These are phyloP conservation scores for Anguilla rostrata DNA, from an alignment of 2,113 vertebrate species.

Conservation along the genomic window DNA sequence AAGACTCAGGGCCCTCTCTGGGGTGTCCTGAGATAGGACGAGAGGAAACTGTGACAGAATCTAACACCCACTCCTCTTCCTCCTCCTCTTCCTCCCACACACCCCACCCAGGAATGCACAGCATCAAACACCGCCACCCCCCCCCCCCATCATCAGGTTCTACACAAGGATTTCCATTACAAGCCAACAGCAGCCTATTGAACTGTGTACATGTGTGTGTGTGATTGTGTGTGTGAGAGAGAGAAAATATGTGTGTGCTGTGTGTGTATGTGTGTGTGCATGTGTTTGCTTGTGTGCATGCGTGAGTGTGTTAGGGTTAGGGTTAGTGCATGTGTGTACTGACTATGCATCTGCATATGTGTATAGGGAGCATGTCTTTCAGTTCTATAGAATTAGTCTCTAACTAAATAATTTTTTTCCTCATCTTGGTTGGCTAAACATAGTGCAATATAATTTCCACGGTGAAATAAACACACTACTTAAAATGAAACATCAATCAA, in stretches of 20 bases:
- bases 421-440: constrained; percentile 34
- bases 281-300: not conserved
- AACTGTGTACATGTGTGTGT: not conserved
- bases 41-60: not conserved
- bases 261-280: not conserved
- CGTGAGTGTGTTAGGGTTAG: not conserved
- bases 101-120: not conserved
- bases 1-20: not conserved
- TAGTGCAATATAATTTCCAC: constrained; percentile 14
- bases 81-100: not conserved
- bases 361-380: constrained; percentile 11
- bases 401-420: constrained; percentile 33
- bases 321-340: too few relatives aligned
- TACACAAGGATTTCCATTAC: not conserved
- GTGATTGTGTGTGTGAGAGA: constrained; percentile 37
- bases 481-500: constrained; percentile 40
- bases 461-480: constrained; percentile 27
- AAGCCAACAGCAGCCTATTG: not conserved
- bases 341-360: not conserved
- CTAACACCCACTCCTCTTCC: not conserved
- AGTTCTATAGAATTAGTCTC: constrained; percentile 48
- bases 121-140: too few relatives aligned
- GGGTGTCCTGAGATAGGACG: not conserved
- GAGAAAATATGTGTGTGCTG: not conserved
- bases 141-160: not conserved